Percentiles rank a stretch among this genome's conserved stretches.
phyloP scores from a whole-genome alignment of 1,140 invertebrate species.

The Aphidius ervi region DNA sequence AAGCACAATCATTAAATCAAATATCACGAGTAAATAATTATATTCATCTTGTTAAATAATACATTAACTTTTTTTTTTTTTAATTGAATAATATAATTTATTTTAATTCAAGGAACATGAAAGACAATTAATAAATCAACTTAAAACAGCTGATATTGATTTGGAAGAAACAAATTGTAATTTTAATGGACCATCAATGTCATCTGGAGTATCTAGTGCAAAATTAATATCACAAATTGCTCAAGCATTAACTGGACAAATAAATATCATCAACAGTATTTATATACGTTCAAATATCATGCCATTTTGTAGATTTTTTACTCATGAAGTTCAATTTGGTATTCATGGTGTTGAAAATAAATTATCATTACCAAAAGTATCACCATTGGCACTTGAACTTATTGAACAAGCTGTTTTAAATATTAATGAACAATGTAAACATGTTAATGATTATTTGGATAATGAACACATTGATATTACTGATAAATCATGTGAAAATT shows the following conservation, averaged over 20 bases:
- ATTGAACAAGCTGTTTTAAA: conserved; percentile 32
- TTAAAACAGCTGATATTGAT: conserved; percentile 29
- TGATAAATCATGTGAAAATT: too few species aligned
- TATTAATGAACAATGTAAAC: conserved; percentile 35
- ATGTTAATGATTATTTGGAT: conserved; percentile 17
- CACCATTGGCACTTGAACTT: conserved; percentile 28
- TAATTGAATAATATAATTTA: conserved; percentile 5
- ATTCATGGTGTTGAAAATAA: conserved; percentile 33
- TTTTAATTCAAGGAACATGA: conserved; percentile 30
- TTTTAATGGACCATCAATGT: conserved; percentile 28
- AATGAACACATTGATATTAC: neutral
- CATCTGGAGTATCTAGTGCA: conserved; percentile 32
- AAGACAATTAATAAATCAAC: conserved; percentile 28
- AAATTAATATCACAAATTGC: conserved; percentile 38
- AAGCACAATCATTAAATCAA: conserved; percentile 30
- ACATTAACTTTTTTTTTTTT: neutral
- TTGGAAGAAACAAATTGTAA: conserved; percentile 13
- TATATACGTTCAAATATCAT: conserved; percentile 39
- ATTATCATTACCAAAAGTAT: conserved; percentile 37
- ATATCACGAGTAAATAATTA: conserved; percentile 32
- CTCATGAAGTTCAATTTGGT: conserved; percentile 37
- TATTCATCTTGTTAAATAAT: neutral
- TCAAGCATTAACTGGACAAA: conserved; percentile 29
- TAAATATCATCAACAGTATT: conserved; percentile 30
- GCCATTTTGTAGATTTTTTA: conserved; percentile 39